These are phyloP conservation scores for Rosalia funebris DNA, from an alignment of 2,888 invertebrate genomes.

Conservation along the genomic window DNA sequence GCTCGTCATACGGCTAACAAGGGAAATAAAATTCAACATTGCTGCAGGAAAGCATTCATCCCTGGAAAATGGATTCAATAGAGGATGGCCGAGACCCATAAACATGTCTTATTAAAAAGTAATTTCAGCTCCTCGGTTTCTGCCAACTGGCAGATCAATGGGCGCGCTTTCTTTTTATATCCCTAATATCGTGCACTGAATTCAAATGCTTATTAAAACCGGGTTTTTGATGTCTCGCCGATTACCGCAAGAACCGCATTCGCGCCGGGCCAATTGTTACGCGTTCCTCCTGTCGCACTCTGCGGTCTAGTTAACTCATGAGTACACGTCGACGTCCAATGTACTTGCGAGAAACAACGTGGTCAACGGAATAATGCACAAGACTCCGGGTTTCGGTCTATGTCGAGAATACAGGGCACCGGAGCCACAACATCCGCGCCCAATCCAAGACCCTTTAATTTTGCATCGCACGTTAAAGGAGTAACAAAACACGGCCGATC, in stretches of 20 bases:
- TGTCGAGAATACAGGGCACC: background rate
- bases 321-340: too few relatives aligned
- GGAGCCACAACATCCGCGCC: background rate
- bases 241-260: too few relatives aligned
- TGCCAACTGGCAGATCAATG: background rate
- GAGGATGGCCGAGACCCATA: background rate
- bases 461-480: background rate
- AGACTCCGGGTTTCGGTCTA: background rate
- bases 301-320: too few relatives aligned
- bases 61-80: background rate
- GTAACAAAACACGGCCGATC: background rate
- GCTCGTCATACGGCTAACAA: too few relatives aligned
- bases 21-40: background rate
- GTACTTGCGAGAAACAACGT: slow-evolving; percentile 10
- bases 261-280: too few relatives aligned
- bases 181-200: too few relatives aligned
- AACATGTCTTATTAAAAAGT: background rate
- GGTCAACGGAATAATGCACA: slow-evolving; percentile 15
- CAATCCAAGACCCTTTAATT: background rate
- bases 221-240: too few relatives aligned
- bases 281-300: too few relatives aligned
- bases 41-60: background rate
- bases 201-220: too few relatives aligned
- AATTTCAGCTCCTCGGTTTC: background rate
- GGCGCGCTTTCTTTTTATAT: too few relatives aligned